phyloP scores from a whole-genome alignment of 2,888 invertebrate genomes.

The Thalpophila matura region DNA sequence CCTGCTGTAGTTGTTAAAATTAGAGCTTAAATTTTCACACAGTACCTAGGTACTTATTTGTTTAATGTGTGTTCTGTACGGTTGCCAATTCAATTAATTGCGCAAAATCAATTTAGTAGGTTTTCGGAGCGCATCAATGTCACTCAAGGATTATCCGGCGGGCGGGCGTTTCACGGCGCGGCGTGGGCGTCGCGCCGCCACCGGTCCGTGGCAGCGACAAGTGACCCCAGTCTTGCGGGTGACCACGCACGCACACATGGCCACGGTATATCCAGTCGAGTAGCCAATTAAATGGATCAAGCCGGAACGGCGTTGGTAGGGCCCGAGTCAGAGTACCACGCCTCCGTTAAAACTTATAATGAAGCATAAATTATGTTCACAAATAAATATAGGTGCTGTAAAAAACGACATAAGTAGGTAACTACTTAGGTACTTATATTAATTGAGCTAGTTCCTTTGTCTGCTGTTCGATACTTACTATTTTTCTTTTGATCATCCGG shows the following conservation, averaged over 20 bases:
- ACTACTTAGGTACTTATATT: background rate
- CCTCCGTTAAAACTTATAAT: slow-evolving; percentile 46
- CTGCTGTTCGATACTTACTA: slow-evolving; percentile 77
- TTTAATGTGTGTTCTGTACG: slow-evolving; percentile 66
- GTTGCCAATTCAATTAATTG: slow-evolving; percentile 72
- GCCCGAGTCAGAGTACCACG: slow-evolving; percentile 48
- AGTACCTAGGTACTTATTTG: too few relatives aligned
- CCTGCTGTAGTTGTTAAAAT: slow-evolving; percentile 10
- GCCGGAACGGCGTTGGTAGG: slow-evolving; percentile 75
- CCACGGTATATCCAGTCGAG: slow-evolving; percentile 48
- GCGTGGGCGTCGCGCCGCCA: too few relatives aligned
- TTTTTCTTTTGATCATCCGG: slow-evolving; percentile 89
- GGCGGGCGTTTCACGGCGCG: slow-evolving; percentile 62
- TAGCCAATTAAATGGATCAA: slow-evolving; percentile 81
- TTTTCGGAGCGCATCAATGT: slow-evolving; percentile 75
- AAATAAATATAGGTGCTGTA: background rate
- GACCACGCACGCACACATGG: slow-evolving; percentile 63
- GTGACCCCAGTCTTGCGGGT: slow-evolving; percentile 68
- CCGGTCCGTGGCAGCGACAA: slow-evolving; percentile 66
- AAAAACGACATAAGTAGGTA: too few relatives aligned
- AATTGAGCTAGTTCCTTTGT: slow-evolving; percentile 24
- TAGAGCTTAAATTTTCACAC: slow-evolving; percentile 15
- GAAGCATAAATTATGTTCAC: slow-evolving; percentile 5
- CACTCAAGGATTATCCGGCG: slow-evolving; percentile 78
- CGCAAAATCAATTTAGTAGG: slow-evolving; percentile 74